These are phyloP conservation scores for Styela plicata DNA, from an alignment of 23 tunicate species.

Conservation along the genomic window DNA sequence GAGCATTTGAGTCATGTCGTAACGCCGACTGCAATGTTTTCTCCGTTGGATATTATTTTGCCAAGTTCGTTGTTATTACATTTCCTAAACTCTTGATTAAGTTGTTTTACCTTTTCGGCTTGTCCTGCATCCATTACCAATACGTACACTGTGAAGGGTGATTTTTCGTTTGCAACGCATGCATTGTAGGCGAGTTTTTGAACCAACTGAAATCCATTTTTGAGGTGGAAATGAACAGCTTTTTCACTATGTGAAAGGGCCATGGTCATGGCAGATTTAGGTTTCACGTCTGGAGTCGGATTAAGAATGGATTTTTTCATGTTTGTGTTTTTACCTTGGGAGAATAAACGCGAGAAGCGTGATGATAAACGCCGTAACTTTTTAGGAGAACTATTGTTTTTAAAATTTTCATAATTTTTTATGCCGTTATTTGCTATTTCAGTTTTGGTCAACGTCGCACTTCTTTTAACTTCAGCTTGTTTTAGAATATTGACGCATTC, in stretches of 20 bases:
- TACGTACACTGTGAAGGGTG: not conserved
- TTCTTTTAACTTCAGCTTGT: not conserved
- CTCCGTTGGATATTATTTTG: not conserved
- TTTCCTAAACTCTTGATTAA: not conserved
- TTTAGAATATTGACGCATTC: slow-evolving; percentile 10
- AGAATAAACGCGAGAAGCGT: not conserved
- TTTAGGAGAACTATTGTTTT: not conserved
- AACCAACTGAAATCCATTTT: slow-evolving; percentile 8
- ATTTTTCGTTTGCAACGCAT: not conserved
- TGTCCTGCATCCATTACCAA: not conserved
- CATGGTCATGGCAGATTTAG: not conserved
- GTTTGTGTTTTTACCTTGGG: too few relatives aligned
- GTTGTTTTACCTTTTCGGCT: not conserved
- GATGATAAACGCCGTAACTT: not conserved
- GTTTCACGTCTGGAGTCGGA: too few relatives aligned
- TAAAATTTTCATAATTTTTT: too few relatives aligned
- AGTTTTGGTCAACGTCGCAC: not conserved
- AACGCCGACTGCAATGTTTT: not conserved
- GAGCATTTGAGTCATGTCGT: too few relatives aligned
- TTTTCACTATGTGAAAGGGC: slow-evolving; percentile 1
- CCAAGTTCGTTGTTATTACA: not conserved
- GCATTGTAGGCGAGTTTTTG: not conserved
- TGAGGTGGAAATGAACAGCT: slow-evolving; percentile 12
- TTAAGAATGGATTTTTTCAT: too few relatives aligned
- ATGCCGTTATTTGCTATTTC: not conserved